A percentile compares a stretch with the other conserved stretches of the same genome.
Conservation (phyloP, 92 coral and sea anemone species). For the Palythoa heliodiscus region DNA sequence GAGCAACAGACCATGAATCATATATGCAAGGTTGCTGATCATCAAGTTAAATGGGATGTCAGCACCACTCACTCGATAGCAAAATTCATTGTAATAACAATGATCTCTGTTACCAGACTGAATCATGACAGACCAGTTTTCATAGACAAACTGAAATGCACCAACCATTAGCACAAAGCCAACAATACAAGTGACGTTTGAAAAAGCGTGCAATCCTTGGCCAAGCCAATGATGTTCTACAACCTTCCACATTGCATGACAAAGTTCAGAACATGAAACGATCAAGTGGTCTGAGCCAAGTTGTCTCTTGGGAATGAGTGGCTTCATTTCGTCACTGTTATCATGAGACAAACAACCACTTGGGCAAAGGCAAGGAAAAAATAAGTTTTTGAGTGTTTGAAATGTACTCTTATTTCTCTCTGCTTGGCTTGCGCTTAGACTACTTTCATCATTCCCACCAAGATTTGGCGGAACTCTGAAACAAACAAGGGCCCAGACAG, state of each 20-base stretch:
- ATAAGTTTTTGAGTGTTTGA: constrained; percentile 31
- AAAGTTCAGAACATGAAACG: constrained; percentile 49
- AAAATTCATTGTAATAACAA: constrained; percentile 92
- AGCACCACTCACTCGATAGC: constrained; percentile 71
- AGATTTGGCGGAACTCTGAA: constrained; percentile 75
- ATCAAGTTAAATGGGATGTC: constrained; percentile 92
- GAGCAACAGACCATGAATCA: constrained; percentile 84
- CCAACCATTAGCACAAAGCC: constrained; percentile 91
- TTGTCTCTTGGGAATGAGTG: constrained; percentile 55
- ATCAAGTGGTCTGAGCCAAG: constrained; percentile 6
- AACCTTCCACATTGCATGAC: constrained; percentile 59
- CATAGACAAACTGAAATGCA: constrained; percentile 88
- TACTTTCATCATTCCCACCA: constrained; percentile 20
- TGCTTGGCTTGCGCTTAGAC: neutral
- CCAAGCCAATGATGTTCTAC: constrained; percentile 70
- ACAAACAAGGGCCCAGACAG: constrained; percentile 87
- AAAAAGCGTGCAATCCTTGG: constrained; percentile 71
- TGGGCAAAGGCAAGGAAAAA: constrained; percentile 24
- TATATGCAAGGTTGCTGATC: constrained; percentile 87
- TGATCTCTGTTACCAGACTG: constrained; percentile 77
- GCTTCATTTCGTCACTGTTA: constrained; percentile 54
- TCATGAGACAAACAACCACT: constrained; percentile 23
- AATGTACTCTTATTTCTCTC: constrained; percentile 5
- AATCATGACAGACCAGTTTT: constrained; percentile 84
- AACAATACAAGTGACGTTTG: constrained; percentile 86